Evolutionary conservation across 2,888 invertebrate genomes (phyloP).

Genomic region (Torymus tubicola): DNA sequence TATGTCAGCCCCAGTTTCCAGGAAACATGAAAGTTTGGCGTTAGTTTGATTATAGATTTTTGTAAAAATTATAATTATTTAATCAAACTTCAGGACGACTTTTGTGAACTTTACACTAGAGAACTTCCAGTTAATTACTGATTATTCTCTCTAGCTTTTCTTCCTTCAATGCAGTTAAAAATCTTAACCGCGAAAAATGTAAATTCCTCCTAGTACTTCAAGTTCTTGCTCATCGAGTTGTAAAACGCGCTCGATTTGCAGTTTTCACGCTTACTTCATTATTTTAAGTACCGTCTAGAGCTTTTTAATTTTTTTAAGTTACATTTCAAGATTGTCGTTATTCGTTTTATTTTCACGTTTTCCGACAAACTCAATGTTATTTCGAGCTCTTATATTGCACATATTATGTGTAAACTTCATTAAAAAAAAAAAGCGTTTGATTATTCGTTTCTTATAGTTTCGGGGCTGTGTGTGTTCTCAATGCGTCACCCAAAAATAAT

Average conservation of each 20-base stretch:
- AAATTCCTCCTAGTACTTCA: background rate
- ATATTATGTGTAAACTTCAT: constrained; percentile 10
- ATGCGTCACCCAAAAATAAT: constrained; percentile 24
- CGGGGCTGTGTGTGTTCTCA: background rate
- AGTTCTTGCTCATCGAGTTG: constrained; percentile 8
- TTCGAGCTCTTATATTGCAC: constrained; percentile 43
- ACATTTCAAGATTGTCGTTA: constrained; percentile 13
- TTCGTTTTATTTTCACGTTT: constrained; percentile 5
- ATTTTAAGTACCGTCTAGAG: constrained; percentile 5
- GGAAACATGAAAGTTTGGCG: constrained; percentile 8
- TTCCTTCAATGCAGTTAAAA: no score
- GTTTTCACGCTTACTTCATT: background rate
- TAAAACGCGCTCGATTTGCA: constrained; percentile 31
- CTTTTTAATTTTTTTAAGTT: background rate
- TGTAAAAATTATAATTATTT: constrained; percentile 31
- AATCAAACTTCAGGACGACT: constrained; percentile 22
- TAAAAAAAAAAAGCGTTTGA: constrained; percentile 39
- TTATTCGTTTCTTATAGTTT: constrained; percentile 27
- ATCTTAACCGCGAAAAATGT: no score
- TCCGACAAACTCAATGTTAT: constrained; percentile 2
- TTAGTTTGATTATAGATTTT: constrained; percentile 33
- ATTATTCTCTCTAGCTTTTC: background rate
- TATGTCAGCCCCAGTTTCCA: constrained; percentile 6
- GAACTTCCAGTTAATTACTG: constrained; percentile 1
- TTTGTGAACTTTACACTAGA: background rate